Conservation (phyloP, 2,113 vertebrate species). For the Sphaerodactylus townsendi region DNA sequence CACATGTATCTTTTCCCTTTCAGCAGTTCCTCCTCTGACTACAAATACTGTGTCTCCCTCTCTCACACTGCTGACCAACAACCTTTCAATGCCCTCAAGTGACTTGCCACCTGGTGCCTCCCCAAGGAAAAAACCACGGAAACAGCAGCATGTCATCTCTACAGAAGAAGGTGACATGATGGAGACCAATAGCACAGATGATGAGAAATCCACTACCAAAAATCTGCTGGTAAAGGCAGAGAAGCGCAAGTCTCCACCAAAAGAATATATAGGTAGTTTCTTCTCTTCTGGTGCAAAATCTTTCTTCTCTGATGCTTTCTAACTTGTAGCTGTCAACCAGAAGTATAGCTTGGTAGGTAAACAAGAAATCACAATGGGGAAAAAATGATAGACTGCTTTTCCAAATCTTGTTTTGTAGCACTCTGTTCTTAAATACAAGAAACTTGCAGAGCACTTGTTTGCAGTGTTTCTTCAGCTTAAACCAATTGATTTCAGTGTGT, state of each 20-base stretch:
- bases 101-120: constrained; percentile 94
- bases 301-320: neutral
- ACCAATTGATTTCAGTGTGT: no score
- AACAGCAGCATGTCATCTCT: constrained; percentile 97
- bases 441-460: no score
- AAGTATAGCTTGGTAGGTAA: neutral
- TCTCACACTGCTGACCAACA: constrained; percentile 79
- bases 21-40: constrained; percentile 78
- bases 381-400: neutral
- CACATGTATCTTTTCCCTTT: neutral
- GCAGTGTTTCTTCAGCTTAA: no score
- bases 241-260: constrained; percentile 92
- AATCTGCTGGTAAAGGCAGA: constrained; percentile 85
- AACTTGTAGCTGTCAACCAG: neutral
- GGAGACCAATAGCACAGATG: constrained; percentile 97
- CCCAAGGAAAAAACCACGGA: constrained; percentile 95
- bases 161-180: constrained; percentile 98
- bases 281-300: neutral
- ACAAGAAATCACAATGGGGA: no score
- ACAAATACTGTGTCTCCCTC: constrained; percentile 78
- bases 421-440: neutral
- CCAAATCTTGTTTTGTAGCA: neutral
- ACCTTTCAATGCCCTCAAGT: constrained; percentile 79
- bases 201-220: constrained; percentile 88
- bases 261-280: constrained; percentile 92